Base-by-base conservation (phyloP, 2,113 vertebrate genomes). In the Dasyornis broadbenti region DNA sequence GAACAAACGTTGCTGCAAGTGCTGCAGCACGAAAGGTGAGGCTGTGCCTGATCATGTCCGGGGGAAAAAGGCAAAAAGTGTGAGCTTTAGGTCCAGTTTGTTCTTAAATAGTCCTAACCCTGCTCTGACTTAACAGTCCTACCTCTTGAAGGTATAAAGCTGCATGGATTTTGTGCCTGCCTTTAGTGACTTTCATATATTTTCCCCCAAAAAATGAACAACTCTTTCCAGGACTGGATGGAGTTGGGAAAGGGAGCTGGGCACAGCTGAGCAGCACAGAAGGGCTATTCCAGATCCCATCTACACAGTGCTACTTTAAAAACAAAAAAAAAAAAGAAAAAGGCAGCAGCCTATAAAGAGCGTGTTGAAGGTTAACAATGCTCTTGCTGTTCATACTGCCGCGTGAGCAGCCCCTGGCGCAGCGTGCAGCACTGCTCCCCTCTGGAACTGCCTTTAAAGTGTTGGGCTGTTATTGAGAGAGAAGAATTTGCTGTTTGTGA, bases 21-120 rank as follows among this genome's bases (percentile, higher is more conserved):
- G 39, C 86, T 99, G 77, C 98, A 99, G 91, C 98, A 99, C 45
- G 70, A 98, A 96, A 98, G 99, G 99, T 99, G 94, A 98, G 97
- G 59, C 64, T 56, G 6, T 65, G 30, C 59, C 31, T 49, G 15
- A 44, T 63, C 2, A 0, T 13, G 30, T 61, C 70, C 24, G 13
- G 52, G 31, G 65, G 15, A 35, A 72, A 88, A 65, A 49, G 56
- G n/a, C 37, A 90, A 15, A 47, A 61, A 69, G 37, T 27, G 5
- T 1, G 4, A 76, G 23, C 16, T 52, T 49, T 16, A 12, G 56
- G 57, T 57, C 49, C 28, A 56, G 13, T 37, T 78, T 77, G 23
- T 73, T 61, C 21, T 80, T 57, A 31, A 60, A 33, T 17, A n/a
- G 10, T 47, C 18, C 16, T 56, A 15, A 40, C 15, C 84, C 5